phyloP scores from a whole-genome alignment of 2,797 vertebrate genomes.

The Petrocephalus schoutedeni region DNA sequence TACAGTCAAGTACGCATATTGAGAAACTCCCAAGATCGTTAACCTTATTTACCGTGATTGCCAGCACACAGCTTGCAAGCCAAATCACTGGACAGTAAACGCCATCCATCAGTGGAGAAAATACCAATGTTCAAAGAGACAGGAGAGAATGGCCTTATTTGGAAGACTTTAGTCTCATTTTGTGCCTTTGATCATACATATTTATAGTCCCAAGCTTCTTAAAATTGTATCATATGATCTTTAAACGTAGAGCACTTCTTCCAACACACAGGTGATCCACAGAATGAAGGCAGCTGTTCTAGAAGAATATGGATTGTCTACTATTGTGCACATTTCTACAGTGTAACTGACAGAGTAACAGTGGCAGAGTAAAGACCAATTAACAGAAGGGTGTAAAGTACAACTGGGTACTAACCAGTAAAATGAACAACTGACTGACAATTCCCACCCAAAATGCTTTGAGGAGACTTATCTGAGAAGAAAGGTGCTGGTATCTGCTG shows the following conservation, averaged over 20 bases:
- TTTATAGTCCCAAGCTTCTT: background rate
- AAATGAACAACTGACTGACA: background rate
- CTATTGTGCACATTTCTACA: background rate
- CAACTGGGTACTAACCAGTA: background rate
- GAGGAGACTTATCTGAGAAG: background rate
- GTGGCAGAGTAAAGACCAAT: background rate
- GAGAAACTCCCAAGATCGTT: background rate
- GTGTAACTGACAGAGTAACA: background rate
- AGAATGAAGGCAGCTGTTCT: background rate
- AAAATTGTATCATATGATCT: background rate
- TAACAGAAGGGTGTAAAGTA: background rate
- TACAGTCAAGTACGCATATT: too few relatives aligned
- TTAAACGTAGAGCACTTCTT: background rate
- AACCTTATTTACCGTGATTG: slow-evolving; percentile 43
- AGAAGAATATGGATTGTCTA: background rate
- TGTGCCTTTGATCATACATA: background rate
- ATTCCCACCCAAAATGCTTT: background rate
- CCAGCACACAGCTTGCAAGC: slow-evolving; percentile 34
- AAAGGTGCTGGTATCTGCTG: background rate
- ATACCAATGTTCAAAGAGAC: background rate
- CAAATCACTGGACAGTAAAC: background rate
- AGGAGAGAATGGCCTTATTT: background rate
- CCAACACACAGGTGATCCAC: background rate
- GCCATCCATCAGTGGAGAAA: slow-evolving; percentile 11
- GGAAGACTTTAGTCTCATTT: background rate